These are phyloP conservation scores for Mechanitis mazaeus DNA, from an alignment of 2,888 invertebrate species.

Conservation along the genomic window DNA sequence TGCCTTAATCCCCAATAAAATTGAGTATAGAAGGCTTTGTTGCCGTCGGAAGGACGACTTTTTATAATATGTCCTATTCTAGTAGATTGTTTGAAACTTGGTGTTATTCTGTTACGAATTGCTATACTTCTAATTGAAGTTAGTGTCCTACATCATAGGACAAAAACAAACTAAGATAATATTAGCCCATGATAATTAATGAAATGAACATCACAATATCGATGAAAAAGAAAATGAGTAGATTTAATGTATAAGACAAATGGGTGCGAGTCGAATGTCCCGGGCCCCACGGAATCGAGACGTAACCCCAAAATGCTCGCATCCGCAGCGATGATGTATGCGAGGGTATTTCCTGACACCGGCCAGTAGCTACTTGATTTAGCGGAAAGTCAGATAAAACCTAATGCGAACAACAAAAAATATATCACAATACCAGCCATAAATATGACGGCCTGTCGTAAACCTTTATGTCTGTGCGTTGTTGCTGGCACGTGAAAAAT, in stretches of 20 bases:
- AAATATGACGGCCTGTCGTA: conserved; percentile 76
- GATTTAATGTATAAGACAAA: conserved; percentile 62
- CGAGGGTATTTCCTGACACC: conserved; percentile 74
- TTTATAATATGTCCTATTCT: not conserved
- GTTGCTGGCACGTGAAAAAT: conserved; percentile 73
- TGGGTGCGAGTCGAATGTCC: conserved; percentile 35
- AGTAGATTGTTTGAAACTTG: too few relatives aligned
- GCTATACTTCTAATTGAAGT: too few relatives aligned
- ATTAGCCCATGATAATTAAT: not conserved
- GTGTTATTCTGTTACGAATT: too few relatives aligned
- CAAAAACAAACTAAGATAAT: too few relatives aligned
- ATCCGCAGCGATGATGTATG: conserved; percentile 71
- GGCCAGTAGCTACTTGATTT: conserved; percentile 77
- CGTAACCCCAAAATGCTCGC: conserved; percentile 70
- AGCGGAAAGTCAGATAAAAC: conserved; percentile 77
- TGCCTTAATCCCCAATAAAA: conserved; percentile 12
- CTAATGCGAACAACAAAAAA: conserved; percentile 76
- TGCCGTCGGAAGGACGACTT: not conserved
- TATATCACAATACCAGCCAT: conserved; percentile 75
- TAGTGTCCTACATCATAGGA: too few relatives aligned
- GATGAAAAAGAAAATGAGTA: conserved; percentile 45
- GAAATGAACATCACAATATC: not conserved
- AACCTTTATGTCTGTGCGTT: conserved; percentile 75
- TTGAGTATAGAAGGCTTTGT: conserved; percentile 6
- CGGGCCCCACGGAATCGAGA: conserved; percentile 54